Percentiles rank a stretch among this genome's conserved stretches.
Evolutionary conservation across 2,888 invertebrate species (phyloP).

Genomic region (Petrophora chlorosata): DNA sequence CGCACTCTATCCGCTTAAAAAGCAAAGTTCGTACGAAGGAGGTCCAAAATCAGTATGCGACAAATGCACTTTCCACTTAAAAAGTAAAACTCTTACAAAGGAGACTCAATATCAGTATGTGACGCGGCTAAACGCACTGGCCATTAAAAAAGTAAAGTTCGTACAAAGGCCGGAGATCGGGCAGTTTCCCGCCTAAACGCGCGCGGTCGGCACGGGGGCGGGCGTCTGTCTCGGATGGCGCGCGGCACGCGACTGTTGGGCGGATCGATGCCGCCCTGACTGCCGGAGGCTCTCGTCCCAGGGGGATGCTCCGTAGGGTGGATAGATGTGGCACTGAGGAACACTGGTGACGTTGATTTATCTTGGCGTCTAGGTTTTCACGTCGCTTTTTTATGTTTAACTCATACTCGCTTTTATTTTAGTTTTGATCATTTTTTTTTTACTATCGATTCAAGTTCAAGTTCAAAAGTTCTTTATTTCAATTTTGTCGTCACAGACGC

Average conservation of each 20-base stretch:
- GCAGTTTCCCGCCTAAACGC: constrained; percentile 74
- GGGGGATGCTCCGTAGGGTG: constrained; percentile 72
- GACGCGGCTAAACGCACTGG: not conserved
- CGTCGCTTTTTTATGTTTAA: too few species aligned
- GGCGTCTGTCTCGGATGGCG: constrained; percentile 58
- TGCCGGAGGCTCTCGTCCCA: constrained; percentile 58
- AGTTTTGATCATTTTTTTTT: too few species aligned
- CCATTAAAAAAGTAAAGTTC: constrained; percentile 20
- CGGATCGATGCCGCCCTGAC: constrained; percentile 64
- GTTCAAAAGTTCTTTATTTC: too few species aligned
- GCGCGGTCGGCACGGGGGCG: constrained; percentile 61
- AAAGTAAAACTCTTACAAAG: not conserved
- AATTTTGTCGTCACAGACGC: too few species aligned
- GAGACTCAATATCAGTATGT: not conserved
- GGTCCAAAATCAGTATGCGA: too few species aligned
- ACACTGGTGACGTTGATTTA: constrained; percentile 17
- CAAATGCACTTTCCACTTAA: not conserved
- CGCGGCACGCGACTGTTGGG: constrained; percentile 71
- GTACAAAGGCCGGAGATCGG: constrained; percentile 26
- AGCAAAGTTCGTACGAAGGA: too few species aligned
- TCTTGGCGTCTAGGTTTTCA: constrained; percentile 1
- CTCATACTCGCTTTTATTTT: too few species aligned
- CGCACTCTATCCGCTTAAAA: too few species aligned
- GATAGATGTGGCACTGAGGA: constrained; percentile 39
- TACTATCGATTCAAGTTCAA: too few species aligned